Evolutionary conservation across 2,888 invertebrate species (phyloP), one percentile per base, ranked within the genome.

Genomic region (Meiosimyza platycephala): DNA sequence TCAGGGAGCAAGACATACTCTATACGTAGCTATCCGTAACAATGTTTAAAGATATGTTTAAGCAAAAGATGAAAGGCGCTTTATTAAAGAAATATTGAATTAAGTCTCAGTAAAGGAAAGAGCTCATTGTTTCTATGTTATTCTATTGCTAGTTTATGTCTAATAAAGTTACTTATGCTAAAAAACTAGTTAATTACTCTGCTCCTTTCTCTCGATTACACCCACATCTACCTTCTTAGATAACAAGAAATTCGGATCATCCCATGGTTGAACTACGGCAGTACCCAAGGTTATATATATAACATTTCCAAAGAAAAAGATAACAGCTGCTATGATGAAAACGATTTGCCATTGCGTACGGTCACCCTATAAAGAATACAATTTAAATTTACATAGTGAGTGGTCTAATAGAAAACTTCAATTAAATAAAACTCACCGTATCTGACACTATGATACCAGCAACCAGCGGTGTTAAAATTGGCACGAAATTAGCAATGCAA

Each of bases 301-400:
- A n/a, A 92, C 84, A 80, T 93, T 92, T 13, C 92, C 91, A 59
- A 91, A 82, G 75, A 93, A 89, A 81, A 93, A 94, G 7, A 94
- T 87, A 15, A 88, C 89, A 0, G 93, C 90, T 0, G 94, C 83
- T 22, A 80, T 88, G 81, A 92, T 91, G 85, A 94, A 95, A 16
- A 94, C 92, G 72, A 90, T 90, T 74, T 90, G 89, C 95, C 95
- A 95, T 80, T 93, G 91, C 1, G 82, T 77, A 0, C 90, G 88
- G 76, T 92, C 88, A 0, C 22, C 9, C 84, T 85, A 65, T 0
- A 74, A 71, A 52, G 54, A 47, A 48, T 57, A 18, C n/a, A 50
- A 18, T 16, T 1, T 12, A 16, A 57, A 6, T n/a, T 12, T 11
- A 28, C 1, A 64, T 6, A 33, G 2, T 9, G 5, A 50, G 2